Evolutionary conservation across 2,888 invertebrate genomes (phyloP).

Genomic region (Helobdella robusta): DNA sequence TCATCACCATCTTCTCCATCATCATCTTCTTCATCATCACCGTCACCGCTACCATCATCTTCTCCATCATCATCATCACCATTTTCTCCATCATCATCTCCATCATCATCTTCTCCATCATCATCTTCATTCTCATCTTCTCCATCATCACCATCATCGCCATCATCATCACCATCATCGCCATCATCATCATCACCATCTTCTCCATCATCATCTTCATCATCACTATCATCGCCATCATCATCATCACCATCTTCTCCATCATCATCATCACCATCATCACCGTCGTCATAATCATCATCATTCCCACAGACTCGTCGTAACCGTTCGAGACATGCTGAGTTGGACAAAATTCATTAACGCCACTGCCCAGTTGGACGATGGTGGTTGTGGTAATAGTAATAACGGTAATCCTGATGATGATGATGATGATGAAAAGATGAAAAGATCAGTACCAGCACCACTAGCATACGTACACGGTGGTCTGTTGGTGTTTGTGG

Average conservation of each 20-base stretch:
- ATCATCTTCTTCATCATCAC: no score
- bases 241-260: background rate
- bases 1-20: background rate
- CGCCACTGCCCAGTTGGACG: conserved; percentile 36
- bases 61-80: no score
- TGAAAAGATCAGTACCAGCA: conserved; percentile 36
- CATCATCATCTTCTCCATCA: no score
- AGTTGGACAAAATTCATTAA: conserved; percentile 88
- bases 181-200: no score
- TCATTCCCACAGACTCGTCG: conserved; percentile 58
- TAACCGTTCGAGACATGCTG: conserved; percentile 81
- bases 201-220: no score
- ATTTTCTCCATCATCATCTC: no score
- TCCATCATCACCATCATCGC: no score
- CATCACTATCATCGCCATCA: no score
- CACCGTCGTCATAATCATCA: background rate
- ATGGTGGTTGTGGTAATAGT: conserved; percentile 32
- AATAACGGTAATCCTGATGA: background rate
- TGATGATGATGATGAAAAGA: no score
- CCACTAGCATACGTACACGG: conserved; percentile 71
- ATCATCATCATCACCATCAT: conserved; percentile 4
- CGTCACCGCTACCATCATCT: no score
- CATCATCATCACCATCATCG: no score
- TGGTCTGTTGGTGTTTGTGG: conserved; percentile 78
- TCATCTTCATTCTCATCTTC: background rate